These are phyloP conservation scores for Coelopa pilipes DNA, from an alignment of 2,888 invertebrate species.

Conservation along the genomic window DNA sequence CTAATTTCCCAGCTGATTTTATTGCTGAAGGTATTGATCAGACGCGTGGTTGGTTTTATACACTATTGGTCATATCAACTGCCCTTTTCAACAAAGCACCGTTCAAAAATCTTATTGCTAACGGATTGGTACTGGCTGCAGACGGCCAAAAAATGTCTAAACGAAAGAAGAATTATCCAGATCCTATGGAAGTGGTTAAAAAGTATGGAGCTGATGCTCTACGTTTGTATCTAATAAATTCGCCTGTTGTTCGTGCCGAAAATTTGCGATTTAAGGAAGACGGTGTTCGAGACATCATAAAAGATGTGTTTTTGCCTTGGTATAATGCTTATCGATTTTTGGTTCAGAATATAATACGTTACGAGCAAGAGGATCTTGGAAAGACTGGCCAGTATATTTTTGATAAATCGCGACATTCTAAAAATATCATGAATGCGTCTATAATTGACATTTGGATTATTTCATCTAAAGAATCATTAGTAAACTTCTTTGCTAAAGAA, in stretches of 20 bases:
- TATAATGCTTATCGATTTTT: constrained; percentile 93
- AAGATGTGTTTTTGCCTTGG: constrained; percentile 98
- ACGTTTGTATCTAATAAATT: constrained; percentile 94
- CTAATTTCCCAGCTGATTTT: constrained; percentile 97
- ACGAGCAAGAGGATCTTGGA: constrained; percentile 74
- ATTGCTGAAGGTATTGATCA: constrained; percentile 99
- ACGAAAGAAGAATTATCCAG: constrained; percentile 98
- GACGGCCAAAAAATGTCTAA: constrained; percentile 99
- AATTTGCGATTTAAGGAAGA: constrained; percentile 97
- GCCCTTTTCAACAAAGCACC: constrained; percentile 95
- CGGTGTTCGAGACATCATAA: constrained; percentile 94
- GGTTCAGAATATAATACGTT: constrained; percentile 90
- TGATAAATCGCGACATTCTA: constrained; percentile 68
- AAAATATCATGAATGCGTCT: constrained; percentile 58
- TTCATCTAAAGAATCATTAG: constrained; percentile 93
- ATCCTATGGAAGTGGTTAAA: constrained; percentile 88
- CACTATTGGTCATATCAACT: constrained; percentile 95
- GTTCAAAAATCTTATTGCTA: constrained; percentile 96
- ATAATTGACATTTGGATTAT: constrained; percentile 98
- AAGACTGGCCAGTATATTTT: constrained; percentile 69
- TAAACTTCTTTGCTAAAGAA: constrained; percentile 88
- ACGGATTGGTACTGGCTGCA: constrained; percentile 93
- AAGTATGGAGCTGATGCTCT: constrained; percentile 98
- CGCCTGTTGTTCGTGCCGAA: constrained; percentile 97
- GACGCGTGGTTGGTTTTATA: constrained; percentile 99